Evolutionary conservation across 2,797 vertebrate species (phyloP), one percentile per base, ranked within the genome.

Genomic region (Diplodus puntazzo): DNA sequence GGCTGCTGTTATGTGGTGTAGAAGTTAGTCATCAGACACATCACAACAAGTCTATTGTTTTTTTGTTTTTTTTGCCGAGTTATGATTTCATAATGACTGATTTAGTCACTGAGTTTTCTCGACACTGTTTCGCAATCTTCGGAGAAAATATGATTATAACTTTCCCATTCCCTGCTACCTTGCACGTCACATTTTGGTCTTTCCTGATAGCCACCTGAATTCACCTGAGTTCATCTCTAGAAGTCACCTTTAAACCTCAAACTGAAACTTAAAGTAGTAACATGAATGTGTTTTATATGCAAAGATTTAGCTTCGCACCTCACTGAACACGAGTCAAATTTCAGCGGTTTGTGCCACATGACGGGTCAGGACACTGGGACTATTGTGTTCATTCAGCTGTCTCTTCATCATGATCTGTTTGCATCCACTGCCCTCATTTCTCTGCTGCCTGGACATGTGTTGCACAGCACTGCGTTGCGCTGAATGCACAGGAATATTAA

Each of bases 121-220:
- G 67, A 61, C 23, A 23, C 48, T 68, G 55, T 71, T 86, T 3
- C 60, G 53, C 11, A 87, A 78, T 62, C 46, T 16, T 21, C 13
- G 50, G 25, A 9, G 4, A 39, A 17, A 69, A 52, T 46, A 49
- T 27, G 25, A 25, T 34, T 14, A 7, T 10, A 0, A 67, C 18
- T 64, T 76, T 87, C 69, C 82, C 59, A 66, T 58, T 23, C 43
- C 59, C 66, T 69, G 62, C 20, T 20, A 68, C 25, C 8, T n/a
- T 1, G 58, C 30, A 54, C 9, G 21, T 50, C 48, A 1, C 53
- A n/a, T 50, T 69, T 46, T 46, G 70, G 0, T 53, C 50, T 70
- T 39, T 21, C 50, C 42, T 49, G 8, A 48, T 18, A 16, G 12
- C 25, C 23, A 39, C 18, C 1, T 11, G 42, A 25, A 25, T 25